phyloP scores from a whole-genome alignment of 2,888 invertebrate genomes.

The Erannis defoliaria region DNA sequence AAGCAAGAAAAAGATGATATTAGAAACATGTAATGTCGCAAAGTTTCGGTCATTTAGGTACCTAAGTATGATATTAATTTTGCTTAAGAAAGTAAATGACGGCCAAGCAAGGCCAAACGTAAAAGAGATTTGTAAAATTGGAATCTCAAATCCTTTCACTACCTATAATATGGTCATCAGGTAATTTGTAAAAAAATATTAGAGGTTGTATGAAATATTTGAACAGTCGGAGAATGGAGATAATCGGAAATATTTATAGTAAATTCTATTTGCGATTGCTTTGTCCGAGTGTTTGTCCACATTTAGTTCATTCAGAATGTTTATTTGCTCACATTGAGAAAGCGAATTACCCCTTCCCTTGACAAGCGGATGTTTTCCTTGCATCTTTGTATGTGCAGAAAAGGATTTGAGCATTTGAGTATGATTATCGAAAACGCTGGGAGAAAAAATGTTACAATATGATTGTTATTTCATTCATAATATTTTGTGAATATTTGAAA shows the following conservation, averaged over 20 bases:
- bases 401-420: constrained; percentile 60
- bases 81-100: constrained; percentile 37
- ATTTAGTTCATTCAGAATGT: constrained; percentile 71
- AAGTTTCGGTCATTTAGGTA: constrained; percentile 25
- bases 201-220: constrained; percentile 43
- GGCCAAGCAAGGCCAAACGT: not conserved
- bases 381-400: constrained; percentile 61
- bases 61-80: constrained; percentile 24
- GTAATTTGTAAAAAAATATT: constrained; percentile 55
- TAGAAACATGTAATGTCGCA: constrained; percentile 39
- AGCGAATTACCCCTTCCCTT: constrained; percentile 68
- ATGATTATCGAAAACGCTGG: constrained; percentile 52
- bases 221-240: constrained; percentile 59
- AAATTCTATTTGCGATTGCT: constrained; percentile 59
- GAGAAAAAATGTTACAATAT: constrained; percentile 54
- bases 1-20: constrained; percentile 30
- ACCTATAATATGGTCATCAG: constrained; percentile 54
- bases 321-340: constrained; percentile 71
- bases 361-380: constrained; percentile 76
- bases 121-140: constrained; percentile 50
- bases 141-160: constrained; percentile 33
- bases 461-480: constrained; percentile 35
- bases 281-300: constrained; percentile 77
- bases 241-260: constrained; percentile 73
- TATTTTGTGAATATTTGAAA: constrained; percentile 29